Base-by-base conservation (phyloP, 2,888 invertebrate species). In the Caenorhabditis panamensis region DNA sequence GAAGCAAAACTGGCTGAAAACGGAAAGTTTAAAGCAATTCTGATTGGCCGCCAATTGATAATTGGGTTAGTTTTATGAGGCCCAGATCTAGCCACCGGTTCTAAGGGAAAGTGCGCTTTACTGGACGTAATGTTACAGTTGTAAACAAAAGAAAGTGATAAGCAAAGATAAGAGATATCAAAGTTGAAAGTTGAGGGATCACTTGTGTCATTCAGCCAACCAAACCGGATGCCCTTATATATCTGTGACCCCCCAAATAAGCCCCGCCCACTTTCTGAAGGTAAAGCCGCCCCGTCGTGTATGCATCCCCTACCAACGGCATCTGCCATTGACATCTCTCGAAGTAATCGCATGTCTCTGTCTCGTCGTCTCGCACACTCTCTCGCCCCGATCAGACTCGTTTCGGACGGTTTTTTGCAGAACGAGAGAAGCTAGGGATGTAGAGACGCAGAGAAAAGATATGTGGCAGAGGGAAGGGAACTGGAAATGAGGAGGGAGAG, bases 141-240 rank as follows among this genome's bases (percentile, higher is more conserved):
- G 41, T 41, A 13, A 41, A 3, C 13, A 9, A 41, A 3, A 2
- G 13, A 16, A 9, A 13, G 8, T 41, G 41, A 41, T 59, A 16
- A 41, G n/a, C 31, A 31, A 9, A 31, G 31, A n/a, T n/a, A n/a
- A n/a, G 31, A 59, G 62, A 62, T 44, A 71, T 62, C 62, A 71
- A 71, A 71, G 69, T 71, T 71, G 69, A 71, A 71, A 71, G 69
- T 71, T 71, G 61, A 71, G 69, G 59, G 37, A 54, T 28, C 64
- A 51, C 24, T 49, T 41, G 26, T 26, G 1, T 53, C 26, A 9
- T n/a, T n/a, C n/a, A n/a, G n/a, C n/a, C n/a, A n/a, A n/a, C n/a
- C 44, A 71, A 71, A 71, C 69, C 69, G 62, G 78, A 51, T 79
- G 63, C 56, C 54, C 66, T 56, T 79, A 62, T 54, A 67, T 58